Evolutionary conservation across 1,140 invertebrate genomes (phyloP), one percentile per base, ranked within the genome.

Genomic region (Lepidurus couesii): DNA sequence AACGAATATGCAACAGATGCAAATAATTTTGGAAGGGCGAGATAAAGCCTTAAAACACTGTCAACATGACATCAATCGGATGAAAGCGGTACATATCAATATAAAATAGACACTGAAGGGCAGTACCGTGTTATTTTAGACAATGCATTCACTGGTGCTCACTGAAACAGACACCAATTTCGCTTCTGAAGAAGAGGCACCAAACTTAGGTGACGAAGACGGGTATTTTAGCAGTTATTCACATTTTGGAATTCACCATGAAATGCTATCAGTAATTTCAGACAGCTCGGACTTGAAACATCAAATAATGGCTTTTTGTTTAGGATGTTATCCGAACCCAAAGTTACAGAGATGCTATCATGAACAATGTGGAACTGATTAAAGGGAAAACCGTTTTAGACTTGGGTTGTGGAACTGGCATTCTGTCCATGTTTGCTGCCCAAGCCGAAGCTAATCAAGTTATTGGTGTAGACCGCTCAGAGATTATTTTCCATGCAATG

Each of bases 161-260:
- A 42, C 79, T 42, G 81, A 80, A 73, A 73, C 75, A 80, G 42
- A 76, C 76, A 43, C 74, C 5, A 74, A 79, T 44, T 11, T 44
- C 34, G 74, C 44, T 53, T 74, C 78, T 42, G 53, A 80, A 44
- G 77, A 79, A 79, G 75, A 80, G 77, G 77, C 75, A 44, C 79
- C 81, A 80, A 81, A 84, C 77, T 82, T 82, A 79, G 86, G 88
- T 81, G 85, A 88, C 80, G 92, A 94, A 82, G 89, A 90, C 81
- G 89, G 90, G 80, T 98, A 98, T 86, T 99, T 99, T 84, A 94
- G 92, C 84, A 95, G 95, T 5, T 99, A 99, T 85, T 93, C 95
- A 79, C 96, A 99, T 87, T 98, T 97, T 88, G 93, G 93, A 13
- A 99, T 99, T 83, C 98, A 99, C 88, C 94, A 97, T 86, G 95